Percentiles rank a stretch among this genome's conserved stretches.
Evolutionary conservation across 2,888 invertebrate genomes (phyloP).

Genomic region (Sympetrum striolatum): DNA sequence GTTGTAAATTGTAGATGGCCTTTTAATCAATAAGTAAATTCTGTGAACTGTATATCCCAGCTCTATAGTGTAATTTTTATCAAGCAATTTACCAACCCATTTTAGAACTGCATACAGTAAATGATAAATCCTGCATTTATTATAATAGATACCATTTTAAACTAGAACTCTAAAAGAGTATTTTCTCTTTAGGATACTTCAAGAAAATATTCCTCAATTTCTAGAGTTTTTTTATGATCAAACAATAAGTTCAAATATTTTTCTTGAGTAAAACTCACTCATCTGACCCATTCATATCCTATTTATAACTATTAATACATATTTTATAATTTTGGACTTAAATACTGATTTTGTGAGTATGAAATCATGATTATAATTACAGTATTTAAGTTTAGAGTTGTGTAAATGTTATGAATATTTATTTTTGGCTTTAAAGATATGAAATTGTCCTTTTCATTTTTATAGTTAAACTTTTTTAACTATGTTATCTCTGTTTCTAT

Average conservation of each 20-base stretch:
- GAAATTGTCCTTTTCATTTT: background rate
- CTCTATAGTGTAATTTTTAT: slow-evolving; percentile 28
- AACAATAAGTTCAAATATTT: too few relatives aligned
- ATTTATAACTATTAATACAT: too few relatives aligned
- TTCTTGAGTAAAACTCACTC: too few relatives aligned
- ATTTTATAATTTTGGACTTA: too few relatives aligned
- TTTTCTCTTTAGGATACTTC: slow-evolving; percentile 27
- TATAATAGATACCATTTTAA: slow-evolving; percentile 24
- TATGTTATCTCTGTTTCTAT: too few relatives aligned
- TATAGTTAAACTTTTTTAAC: too few relatives aligned
- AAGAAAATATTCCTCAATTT: background rate
- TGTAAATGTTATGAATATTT: background rate
- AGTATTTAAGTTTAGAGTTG: too few relatives aligned
- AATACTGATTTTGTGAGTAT: too few relatives aligned
- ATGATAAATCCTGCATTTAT: slow-evolving; percentile 20
- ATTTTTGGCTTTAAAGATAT: background rate
- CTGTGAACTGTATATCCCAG: slow-evolving; percentile 26
- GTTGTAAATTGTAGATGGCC: slow-evolving; percentile 17
- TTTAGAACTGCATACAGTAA: slow-evolving; percentile 12
- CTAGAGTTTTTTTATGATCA: too few relatives aligned
- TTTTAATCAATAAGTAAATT: slow-evolving; percentile 8
- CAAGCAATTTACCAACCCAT: slow-evolving; percentile 28
- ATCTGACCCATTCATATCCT: too few relatives aligned
- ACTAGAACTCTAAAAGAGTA: slow-evolving; percentile 24
- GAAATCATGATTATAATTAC: too few relatives aligned